A percentile compares a stretch with the other conserved stretches of the same genome.
Conservation (phyloP, 2,888 invertebrate species). For the Dorcus parallelipipedus region DNA sequence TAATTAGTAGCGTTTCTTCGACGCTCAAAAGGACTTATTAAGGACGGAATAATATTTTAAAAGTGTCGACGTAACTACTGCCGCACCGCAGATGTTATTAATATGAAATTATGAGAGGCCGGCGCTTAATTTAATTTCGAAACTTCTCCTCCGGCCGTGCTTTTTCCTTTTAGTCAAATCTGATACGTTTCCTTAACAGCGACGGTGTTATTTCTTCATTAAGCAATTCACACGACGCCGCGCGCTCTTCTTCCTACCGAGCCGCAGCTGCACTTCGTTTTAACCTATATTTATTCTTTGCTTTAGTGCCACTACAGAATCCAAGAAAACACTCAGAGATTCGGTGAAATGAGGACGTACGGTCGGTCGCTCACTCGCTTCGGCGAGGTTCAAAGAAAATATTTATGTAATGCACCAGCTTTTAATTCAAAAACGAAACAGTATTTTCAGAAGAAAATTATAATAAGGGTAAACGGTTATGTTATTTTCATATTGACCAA, state of each 20-base stretch:
- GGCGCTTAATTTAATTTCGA: slow-evolving; percentile 37
- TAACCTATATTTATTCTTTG: slow-evolving; percentile 25
- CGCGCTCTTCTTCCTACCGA: slow-evolving; percentile 13
- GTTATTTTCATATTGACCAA: too few relatives aligned
- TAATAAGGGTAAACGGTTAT: too few relatives aligned
- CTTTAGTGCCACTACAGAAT: slow-evolving; percentile 4
- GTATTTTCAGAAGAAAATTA: background rate
- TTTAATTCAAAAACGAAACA: background rate
- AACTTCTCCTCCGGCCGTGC: slow-evolving; percentile 25
- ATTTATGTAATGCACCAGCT: background rate
- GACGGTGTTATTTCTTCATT: slow-evolving; percentile 39
- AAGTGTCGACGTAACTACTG: slow-evolving; percentile 30
- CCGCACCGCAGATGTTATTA: slow-evolving; percentile 36
- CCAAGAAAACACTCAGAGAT: slow-evolving; percentile 16
- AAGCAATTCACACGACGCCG: slow-evolving; percentile 31
- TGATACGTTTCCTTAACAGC: slow-evolving; percentile 31
- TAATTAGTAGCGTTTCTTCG: slow-evolving; percentile 29
- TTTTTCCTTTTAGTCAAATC: slow-evolving; percentile 35
- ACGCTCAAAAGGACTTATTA: slow-evolving; percentile 25
- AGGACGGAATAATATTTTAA: slow-evolving; percentile 33
- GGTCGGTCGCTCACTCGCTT: background rate
- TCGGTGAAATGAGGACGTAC: background rate
- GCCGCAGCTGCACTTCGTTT: slow-evolving; percentile 27
- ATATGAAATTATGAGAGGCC: slow-evolving; percentile 36
- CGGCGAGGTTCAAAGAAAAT: background rate